Conservation (phyloP, 2,888 invertebrate genomes). For the Julus scandinavius region DNA sequence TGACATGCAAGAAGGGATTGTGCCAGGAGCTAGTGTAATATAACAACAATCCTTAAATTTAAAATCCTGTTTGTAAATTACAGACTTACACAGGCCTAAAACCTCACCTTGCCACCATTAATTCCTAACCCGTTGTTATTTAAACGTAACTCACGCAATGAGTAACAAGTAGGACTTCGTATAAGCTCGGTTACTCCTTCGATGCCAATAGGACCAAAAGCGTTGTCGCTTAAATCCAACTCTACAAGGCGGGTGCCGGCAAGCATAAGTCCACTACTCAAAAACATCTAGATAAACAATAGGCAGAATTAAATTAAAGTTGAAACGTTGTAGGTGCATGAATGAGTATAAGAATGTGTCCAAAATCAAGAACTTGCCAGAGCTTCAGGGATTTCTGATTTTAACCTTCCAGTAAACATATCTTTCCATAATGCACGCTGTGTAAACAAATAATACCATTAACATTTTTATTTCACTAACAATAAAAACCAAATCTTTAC, state of each 20-base stretch:
- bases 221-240: constrained; percentile 95
- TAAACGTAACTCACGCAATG: constrained; percentile 81
- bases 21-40: constrained; percentile 74
- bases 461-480: not conserved
- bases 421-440: constrained; percentile 90
- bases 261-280: constrained; percentile 83
- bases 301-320: constrained; percentile 55
- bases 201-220: constrained; percentile 95
- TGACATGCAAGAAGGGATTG: constrained; percentile 78
- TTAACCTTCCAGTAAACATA: constrained; percentile 95
- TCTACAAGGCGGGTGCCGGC: constrained; percentile 84
- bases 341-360: not conserved
- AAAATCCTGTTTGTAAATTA: not conserved
- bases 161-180: constrained; percentile 84
- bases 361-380: constrained; percentile 70
- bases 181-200: constrained; percentile 85
- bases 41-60: constrained; percentile 16
- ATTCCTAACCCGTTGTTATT: constrained; percentile 97
- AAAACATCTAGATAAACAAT: constrained; percentile 69
- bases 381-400: constrained; percentile 93
- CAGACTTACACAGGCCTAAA: not conserved
- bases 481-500: not conserved
- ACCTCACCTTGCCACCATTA: constrained; percentile 77
- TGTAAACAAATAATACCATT: constrained; percentile 58
- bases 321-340: not conserved